These are phyloP conservation scores for Dreissena rostriformis DNA, from an alignment of 1,140 invertebrate genomes.

Conservation along the genomic window DNA sequence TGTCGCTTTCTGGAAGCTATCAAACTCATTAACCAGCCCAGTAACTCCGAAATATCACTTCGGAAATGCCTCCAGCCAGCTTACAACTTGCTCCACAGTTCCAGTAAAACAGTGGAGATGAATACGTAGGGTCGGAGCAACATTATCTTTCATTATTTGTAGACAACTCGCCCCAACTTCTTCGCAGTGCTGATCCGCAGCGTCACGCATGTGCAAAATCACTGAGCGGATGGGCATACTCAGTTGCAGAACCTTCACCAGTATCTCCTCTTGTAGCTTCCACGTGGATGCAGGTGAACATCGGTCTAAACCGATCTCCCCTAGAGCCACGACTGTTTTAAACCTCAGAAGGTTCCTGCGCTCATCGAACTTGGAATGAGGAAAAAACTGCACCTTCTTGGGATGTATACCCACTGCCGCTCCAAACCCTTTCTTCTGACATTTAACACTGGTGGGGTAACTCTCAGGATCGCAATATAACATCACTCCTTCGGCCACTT, in stretches of 20 bases:
- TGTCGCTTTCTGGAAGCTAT: constrained; percentile 18
- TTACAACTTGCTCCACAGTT: constrained; percentile 15
- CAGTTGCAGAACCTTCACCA: constrained; percentile 9
- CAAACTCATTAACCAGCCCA: background rate
- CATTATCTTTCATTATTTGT: constrained; percentile 20
- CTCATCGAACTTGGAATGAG: background rate
- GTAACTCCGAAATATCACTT: constrained; percentile 31
- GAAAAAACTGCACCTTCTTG: constrained; percentile 4
- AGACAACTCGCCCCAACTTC: constrained; percentile 16
- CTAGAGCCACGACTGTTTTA: background rate
- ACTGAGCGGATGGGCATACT: constrained; percentile 34
- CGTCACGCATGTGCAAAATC: constrained; percentile 4
- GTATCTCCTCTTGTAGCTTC: background rate
- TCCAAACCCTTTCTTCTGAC: constrained; percentile 12
- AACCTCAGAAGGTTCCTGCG: background rate
- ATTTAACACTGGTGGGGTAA: too few species aligned
- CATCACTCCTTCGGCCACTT: too few species aligned
- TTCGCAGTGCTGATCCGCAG: constrained; percentile 1
- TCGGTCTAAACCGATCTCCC: constrained; percentile 3
- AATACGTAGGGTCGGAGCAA: constrained; percentile 5
- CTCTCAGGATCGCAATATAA: background rate
- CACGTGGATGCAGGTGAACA: too few species aligned
- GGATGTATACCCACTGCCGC: constrained; percentile 12
- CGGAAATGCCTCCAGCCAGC: constrained; percentile 17
- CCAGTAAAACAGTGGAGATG: constrained; percentile 29